Percentiles rank a stretch among this genome's conserved stretches.
phyloP scores from a whole-genome alignment of 1,140 invertebrate species.

The Ostrea edulis region DNA sequence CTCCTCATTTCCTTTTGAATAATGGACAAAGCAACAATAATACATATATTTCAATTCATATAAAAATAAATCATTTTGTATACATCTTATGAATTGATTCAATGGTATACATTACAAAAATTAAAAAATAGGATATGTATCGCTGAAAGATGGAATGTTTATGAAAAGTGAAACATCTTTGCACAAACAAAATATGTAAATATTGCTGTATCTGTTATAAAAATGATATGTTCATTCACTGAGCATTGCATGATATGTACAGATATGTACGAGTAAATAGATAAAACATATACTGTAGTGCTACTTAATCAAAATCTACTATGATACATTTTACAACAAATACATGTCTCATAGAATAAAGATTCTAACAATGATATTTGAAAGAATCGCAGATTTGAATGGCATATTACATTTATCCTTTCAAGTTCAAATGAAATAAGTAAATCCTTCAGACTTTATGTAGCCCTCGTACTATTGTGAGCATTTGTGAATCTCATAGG shows the following conservation, averaged over 20 bases:
- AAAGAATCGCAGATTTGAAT: too few relatives aligned
- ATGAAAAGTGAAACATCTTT: neutral
- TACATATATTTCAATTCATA: too few relatives aligned
- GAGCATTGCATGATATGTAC: constrained; percentile 6
- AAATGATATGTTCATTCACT: neutral
- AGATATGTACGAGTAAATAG: neutral
- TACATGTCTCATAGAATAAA: too few relatives aligned
- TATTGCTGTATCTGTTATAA: neutral
- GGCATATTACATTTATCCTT: neutral
- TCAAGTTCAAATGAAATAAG: neutral
- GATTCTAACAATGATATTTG: too few relatives aligned
- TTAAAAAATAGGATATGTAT: neutral
- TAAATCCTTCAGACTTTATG: too few relatives aligned
- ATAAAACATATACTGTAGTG: neutral
- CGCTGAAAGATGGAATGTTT: neutral
- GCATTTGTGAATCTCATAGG: too few relatives aligned
- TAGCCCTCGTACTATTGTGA: too few relatives aligned
- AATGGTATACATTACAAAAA: neutral
- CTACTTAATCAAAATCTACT: neutral
- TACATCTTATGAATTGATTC: too few relatives aligned
- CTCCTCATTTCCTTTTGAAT: neutral
- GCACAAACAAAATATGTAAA: neutral
- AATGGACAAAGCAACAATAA: neutral
- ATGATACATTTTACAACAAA: neutral
- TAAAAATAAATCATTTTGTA: too few relatives aligned